Evolutionary conservation across 2,797 vertebrate genomes (phyloP), one percentile per base, ranked within the genome.

Genomic region (Jordanella pulchra): DNA sequence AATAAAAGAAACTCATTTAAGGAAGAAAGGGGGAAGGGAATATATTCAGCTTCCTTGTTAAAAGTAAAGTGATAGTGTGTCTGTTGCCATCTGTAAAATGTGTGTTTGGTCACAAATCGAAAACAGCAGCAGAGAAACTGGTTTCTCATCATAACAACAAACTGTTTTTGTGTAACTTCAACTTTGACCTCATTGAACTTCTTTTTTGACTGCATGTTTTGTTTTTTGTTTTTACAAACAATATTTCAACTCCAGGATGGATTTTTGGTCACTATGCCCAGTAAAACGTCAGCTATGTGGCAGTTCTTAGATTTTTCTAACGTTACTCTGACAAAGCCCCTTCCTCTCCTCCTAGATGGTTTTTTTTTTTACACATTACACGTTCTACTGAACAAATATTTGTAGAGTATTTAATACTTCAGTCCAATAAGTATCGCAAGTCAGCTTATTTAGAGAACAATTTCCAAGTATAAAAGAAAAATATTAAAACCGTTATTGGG

Each of bases 151-250:
- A 48, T 60, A 27, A 67, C 48, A 63, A 51, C 54, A 60, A 3
- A 28, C 1, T 55, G 28, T 47, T 71, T 42, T 18, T 47, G 4
- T 54, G 48, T 39, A n/a, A 63, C 42, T 72, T 39, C 28, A 64
- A 35, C 69, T 63, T 71, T 54, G 67, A 50, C 39, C n/a, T 63
- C 21, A n/a, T 0, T 56, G 58, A 65, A 47, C 58, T 69, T 56
- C n/a, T 14, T 21, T 11, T 15, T 13, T 21, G 25, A 7, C 53
- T 42, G 30, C 53, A 35, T 53, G 35, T 25, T 28, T 53, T 30
- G 28, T 10, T 21, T 30, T 17, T 13, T 3, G 18, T 35, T 27
- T 25, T 15, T 39, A 10, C 28, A 27, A 9, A 0, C 44, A 4
- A 61, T 23, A 3, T 42, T 23, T 67, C 28, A 39, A 23, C 32